Conservation (phyloP, 2,113 vertebrate species). For the Odocoileus hemionus region DNA sequence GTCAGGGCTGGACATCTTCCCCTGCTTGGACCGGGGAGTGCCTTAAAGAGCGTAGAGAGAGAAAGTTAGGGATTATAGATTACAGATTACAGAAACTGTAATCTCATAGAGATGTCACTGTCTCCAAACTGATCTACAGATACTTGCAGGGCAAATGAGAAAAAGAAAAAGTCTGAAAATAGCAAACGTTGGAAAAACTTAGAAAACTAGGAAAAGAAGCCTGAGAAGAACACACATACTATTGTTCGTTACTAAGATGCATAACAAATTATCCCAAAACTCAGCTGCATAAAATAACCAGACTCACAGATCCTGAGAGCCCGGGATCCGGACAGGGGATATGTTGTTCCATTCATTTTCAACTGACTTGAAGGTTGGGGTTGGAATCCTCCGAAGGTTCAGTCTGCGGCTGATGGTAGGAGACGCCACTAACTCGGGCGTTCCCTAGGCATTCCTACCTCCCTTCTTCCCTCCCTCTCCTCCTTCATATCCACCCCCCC, state of each 20-base stretch:
- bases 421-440: neutral
- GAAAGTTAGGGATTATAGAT: neutral
- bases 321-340: neutral
- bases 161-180: neutral
- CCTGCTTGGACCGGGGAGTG: neutral
- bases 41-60: neutral
- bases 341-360: neutral
- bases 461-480: neutral
- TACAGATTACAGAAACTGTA: neutral
- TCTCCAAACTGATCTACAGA: neutral
- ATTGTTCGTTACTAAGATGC: neutral
- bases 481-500: too few species aligned
- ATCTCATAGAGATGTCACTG: neutral
- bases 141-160: neutral
- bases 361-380: neutral
- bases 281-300: neutral
- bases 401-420: neutral
- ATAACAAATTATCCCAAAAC: neutral
- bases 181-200: neutral
- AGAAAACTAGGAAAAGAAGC: neutral
- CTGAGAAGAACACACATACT: neutral
- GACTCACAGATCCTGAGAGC: neutral
- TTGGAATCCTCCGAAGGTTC: neutral
- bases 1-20: neutral
- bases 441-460: neutral